A percentile compares a stretch with the other conserved stretches of the same genome.
phyloP scores from a whole-genome alignment of 2,888 invertebrate species.

The Galerucella nymphaeae region DNA sequence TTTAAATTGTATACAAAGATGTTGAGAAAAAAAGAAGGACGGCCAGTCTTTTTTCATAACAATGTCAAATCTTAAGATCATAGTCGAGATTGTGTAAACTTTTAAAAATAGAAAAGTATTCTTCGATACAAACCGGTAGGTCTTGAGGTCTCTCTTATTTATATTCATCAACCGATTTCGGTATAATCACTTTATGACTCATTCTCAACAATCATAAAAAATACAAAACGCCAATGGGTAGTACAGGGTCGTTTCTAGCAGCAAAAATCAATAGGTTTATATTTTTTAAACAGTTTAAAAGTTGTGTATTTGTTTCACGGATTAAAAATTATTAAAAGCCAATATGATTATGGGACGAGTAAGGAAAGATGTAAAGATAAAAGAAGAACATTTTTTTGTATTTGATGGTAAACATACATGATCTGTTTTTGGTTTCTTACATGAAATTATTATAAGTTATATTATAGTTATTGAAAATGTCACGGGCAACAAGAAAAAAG shows the following conservation, averaged over 20 bases:
- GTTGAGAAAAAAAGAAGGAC: neutral
- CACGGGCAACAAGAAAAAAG: too few species aligned
- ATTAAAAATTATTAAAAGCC: too few species aligned
- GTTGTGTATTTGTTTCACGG: too few species aligned
- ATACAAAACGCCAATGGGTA: slow-evolving; percentile 13
- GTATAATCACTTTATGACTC: slow-evolving; percentile 29
- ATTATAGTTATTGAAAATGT: too few species aligned
- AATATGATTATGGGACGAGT: too few species aligned
- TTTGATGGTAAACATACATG: too few species aligned
- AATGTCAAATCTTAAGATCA: neutral
- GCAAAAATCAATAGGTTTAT: neutral
- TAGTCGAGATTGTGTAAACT: neutral
- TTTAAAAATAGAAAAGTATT: slow-evolving; percentile 4
- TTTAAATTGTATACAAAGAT: neutral
- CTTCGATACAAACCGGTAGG: slow-evolving; percentile 17
- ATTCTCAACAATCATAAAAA: slow-evolving; percentile 20
- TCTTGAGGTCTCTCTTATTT: slow-evolving; percentile 19
- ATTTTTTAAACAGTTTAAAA: too few species aligned
- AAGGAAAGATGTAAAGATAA: too few species aligned
- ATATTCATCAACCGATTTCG: slow-evolving; percentile 22
- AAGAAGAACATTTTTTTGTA: too few species aligned
- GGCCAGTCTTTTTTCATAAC: neutral
- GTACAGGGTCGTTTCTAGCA: neutral
- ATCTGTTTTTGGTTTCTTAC: too few species aligned
- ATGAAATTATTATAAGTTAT: too few species aligned